These are phyloP conservation scores for Diarsia mendica DNA, from an alignment of 2,888 invertebrate genomes.

Conservation along the genomic window DNA sequence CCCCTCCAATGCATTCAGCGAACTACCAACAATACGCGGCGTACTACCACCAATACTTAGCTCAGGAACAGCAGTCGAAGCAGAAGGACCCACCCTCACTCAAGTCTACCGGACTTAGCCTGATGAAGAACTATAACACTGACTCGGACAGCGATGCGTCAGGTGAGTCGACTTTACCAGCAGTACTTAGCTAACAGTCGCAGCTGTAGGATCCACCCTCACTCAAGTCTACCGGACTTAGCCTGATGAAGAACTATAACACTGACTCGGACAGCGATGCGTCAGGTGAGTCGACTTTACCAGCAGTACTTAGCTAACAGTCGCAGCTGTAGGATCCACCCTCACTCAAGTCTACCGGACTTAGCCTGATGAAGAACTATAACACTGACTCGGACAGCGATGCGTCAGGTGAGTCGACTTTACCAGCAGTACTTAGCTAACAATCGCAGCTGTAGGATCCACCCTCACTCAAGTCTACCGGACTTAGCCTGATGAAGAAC, in stretches of 20 bases:
- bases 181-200: conserved; percentile 67
- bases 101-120: conserved; percentile 85
- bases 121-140: conserved; percentile 91
- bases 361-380: too few relatives aligned
- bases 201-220: conserved; percentile 57
- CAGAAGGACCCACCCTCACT: conserved; percentile 58
- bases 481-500: conserved; percentile 90
- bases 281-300: conserved; percentile 74
- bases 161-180: conserved; percentile 73
- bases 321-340: conserved; percentile 50
- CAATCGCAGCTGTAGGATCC: conserved; percentile 48
- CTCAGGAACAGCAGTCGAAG: conserved; percentile 59
- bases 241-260: conserved; percentile 90
- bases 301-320: conserved; percentile 57
- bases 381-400: too few relatives aligned
- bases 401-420: too few relatives aligned
- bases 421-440: conserved; percentile 63
- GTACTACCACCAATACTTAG: conserved; percentile 75
- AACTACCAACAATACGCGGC: conserved; percentile 73
- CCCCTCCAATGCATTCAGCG: conserved; percentile 40
- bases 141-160: conserved; percentile 86
- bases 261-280: conserved; percentile 88
- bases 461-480: conserved; percentile 77
- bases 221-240: conserved; percentile 82
- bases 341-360: conserved; percentile 58